Percentiles rank a stretch among this genome's conserved stretches.
Conservation (phyloP, 2,797 vertebrate species). For the Gobio occitaniae region DNA sequence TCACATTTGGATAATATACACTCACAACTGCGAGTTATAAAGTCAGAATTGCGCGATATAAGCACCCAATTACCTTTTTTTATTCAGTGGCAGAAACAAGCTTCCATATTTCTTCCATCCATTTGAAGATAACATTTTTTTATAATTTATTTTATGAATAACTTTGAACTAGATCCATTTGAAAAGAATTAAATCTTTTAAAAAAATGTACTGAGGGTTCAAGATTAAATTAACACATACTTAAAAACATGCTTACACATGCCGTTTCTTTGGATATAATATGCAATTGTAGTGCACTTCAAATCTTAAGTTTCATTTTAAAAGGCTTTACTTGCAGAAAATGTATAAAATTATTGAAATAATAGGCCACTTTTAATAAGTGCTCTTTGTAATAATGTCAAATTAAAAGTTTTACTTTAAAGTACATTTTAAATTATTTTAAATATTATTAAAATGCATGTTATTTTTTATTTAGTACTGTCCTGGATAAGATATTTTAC, state of each 20-base stretch:
- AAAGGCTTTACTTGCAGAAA: neutral
- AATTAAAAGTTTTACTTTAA: neutral
- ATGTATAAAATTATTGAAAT: neutral
- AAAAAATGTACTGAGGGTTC: neutral
- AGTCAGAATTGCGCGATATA: too few species aligned
- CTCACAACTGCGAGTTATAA: too few species aligned
- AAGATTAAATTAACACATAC: neutral
- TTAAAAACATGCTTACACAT: neutral
- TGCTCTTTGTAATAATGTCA: neutral
- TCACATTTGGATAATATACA: too few species aligned
- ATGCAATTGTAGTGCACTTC: neutral
- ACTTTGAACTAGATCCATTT: neutral
- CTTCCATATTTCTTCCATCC: neutral
- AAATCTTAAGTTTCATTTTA: neutral
- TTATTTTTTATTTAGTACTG: too few species aligned
- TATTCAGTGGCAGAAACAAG: too few species aligned
- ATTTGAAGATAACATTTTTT: neutral
- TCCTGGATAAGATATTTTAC: too few species aligned
- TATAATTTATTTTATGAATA: neutral
- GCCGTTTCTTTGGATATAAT: neutral
- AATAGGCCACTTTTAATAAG: too few species aligned
- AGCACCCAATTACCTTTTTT: too few species aligned
- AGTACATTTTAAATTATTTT: neutral
- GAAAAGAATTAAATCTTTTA: neutral
- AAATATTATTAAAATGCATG: too few species aligned